Conservation (phyloP, 2,797 vertebrate species). For the Paratrypauchen microcephalus region DNA sequence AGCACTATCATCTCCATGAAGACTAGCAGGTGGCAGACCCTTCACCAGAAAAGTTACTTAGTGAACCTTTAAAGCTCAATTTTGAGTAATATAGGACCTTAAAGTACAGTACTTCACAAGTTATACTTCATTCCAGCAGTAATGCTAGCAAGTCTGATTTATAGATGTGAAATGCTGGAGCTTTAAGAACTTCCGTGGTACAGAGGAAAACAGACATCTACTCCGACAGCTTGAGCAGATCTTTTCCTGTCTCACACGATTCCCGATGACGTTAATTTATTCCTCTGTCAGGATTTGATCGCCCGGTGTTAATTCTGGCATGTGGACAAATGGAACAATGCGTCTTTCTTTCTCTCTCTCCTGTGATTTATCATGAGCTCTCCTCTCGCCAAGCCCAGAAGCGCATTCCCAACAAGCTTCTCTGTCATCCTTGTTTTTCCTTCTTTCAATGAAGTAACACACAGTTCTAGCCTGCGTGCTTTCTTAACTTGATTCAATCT, state of each 20-base stretch:
- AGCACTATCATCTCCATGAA: too few species aligned
- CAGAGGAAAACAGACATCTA: constrained; percentile 66
- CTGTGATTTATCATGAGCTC: constrained; percentile 53
- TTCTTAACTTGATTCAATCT: constrained; percentile 9
- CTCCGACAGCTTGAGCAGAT: constrained; percentile 51
- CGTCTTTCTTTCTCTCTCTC: constrained; percentile 38
- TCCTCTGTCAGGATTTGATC: constrained; percentile 59
- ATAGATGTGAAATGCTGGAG: constrained; percentile 62
- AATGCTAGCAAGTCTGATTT: constrained; percentile 65
- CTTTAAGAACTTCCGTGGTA: constrained; percentile 56
- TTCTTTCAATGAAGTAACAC: constrained; percentile 7
- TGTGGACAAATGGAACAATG: constrained; percentile 57
- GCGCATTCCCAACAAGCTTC: constrained; percentile 34
- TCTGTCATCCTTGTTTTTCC: constrained; percentile 19
- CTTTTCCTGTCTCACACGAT: constrained; percentile 53
- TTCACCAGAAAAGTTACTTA: too few species aligned
- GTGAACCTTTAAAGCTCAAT: too few species aligned
- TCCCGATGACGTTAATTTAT: constrained; percentile 61
- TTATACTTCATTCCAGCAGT: too few species aligned
- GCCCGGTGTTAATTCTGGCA: constrained; percentile 54
- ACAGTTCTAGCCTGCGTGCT: constrained; percentile 3
- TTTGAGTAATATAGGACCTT: too few species aligned
- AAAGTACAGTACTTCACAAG: too few species aligned
- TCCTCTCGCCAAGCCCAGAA: constrained; percentile 31
- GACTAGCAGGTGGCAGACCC: too few species aligned